Evolutionary conservation across 2,113 vertebrate species (phyloP).

Genomic region (Nicator chloris): DNA sequence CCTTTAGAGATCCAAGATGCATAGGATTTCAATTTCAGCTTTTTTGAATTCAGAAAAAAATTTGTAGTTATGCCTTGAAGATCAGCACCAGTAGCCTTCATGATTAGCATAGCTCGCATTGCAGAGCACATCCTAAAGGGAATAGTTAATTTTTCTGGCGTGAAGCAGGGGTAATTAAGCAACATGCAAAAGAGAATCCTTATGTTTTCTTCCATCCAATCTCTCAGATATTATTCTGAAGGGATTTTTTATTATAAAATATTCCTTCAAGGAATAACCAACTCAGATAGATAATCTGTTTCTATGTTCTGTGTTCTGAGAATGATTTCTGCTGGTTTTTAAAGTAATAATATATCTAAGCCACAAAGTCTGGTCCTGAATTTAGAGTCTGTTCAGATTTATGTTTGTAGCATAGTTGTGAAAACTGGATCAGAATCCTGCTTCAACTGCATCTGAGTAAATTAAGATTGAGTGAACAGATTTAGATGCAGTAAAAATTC

Average conservation of each 20-base stretch:
- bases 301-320: neutral
- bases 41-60: neutral
- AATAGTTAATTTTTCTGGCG: neutral
- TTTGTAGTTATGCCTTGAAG: neutral
- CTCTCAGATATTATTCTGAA: neutral
- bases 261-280: neutral
- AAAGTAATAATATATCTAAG: neutral
- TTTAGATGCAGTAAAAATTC: neutral
- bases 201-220: neutral
- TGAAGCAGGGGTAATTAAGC: slow-evolving; percentile 13
- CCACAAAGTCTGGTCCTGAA: neutral
- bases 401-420: neutral
- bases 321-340: neutral
- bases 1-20: neutral
- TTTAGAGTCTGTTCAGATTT: neutral
- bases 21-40: neutral
- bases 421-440: neutral
- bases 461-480: neutral
- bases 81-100: neutral
- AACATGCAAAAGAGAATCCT: neutral
- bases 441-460: neutral
- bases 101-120: neutral
- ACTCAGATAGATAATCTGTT: neutral
- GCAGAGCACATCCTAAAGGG: neutral
- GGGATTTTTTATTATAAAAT: neutral